Conservation (phyloP, 2,797 vertebrate genomes). For the Arnoldichthys spilopterus region DNA sequence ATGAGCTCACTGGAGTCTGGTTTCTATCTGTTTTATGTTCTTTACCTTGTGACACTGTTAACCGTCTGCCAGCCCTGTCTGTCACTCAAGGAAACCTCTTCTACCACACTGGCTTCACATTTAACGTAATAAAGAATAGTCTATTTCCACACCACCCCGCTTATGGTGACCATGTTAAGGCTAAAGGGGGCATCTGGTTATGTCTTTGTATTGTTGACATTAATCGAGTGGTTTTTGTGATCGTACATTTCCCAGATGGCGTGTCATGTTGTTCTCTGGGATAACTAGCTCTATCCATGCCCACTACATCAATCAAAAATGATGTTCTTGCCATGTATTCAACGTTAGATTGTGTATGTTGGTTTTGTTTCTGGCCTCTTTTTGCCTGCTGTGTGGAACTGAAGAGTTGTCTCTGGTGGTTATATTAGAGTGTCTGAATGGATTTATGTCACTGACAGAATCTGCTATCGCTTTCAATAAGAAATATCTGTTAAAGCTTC, state of each 20-base stretch:
- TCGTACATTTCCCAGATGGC: background rate
- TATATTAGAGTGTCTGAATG: background rate
- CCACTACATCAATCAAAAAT: background rate
- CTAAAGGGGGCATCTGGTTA: background rate
- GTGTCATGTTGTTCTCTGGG: background rate
- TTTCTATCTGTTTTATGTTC: constrained; percentile 38
- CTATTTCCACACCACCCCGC: background rate
- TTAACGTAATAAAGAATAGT: background rate
- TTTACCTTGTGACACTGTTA: constrained; percentile 31
- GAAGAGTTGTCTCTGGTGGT: background rate
- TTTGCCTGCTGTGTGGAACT: background rate
- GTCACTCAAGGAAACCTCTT: constrained; percentile 11
- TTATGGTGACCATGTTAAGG: background rate
- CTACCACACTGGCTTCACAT: constrained; percentile 1
- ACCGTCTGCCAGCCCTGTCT: constrained; percentile 6
- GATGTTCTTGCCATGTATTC: background rate
- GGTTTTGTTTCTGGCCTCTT: background rate
- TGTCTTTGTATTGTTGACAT: background rate
- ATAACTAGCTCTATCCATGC: background rate
- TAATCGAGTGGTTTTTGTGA: background rate
- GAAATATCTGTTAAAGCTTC: background rate
- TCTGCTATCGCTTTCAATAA: background rate
- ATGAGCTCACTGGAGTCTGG: constrained; percentile 33
- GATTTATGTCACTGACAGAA: background rate
- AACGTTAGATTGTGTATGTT: background rate